Evolutionary conservation across 2,113 vertebrate species (phyloP), one percentile per base, ranked within the genome.

Genomic region (Dendropsophus ebraccatus): DNA sequence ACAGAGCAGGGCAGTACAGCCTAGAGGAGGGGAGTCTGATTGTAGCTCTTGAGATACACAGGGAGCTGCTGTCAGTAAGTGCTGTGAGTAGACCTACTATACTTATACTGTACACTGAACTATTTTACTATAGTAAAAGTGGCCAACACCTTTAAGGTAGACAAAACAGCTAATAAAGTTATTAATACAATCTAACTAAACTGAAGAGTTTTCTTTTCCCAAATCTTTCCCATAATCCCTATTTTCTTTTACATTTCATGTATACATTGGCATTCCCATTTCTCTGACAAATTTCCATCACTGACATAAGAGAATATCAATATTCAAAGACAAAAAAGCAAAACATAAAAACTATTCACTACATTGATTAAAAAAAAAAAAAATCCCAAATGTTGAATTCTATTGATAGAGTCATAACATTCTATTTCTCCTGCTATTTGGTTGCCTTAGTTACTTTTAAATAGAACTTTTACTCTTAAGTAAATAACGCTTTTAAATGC

Each of bases 141-240:
- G 41, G 41, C 3, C 4, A 5, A 41, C 41, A 3, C 41, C 41
- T 41, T 41, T 41, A 41, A 41, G 7, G 65, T 69, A 1, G 35
- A 35, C 65, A 19, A 2, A 8, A 32, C 28, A 16, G 45, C 30
- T 76, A 76, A 76, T 76, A 16, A 76, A 50, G 25, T 50, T 32
- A 76, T 50, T 41, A 45, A 35, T 62, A 80, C 41, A 80, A 35
- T 45, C 14, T 41, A 60, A 80, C 21, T 37, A 41, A 41, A 30
- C 6, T 19, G 9, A 32, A 80, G 54, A 60, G 35, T 60, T 80
- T 80, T 35, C 56, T n/a, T 80, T 62, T 58, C 35, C 30, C 54
- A 62, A 60, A 35, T 62, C 19, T 25, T 80, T 80, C 77, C 77
- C 77, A 54, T 80, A 80, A 80, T 80, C 77, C 54, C 35, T 13